A percentile compares a stretch with the other conserved stretches of the same genome.
Evolutionary conservation across 2,888 invertebrate species (phyloP).

Genomic region (Papilio protenor): DNA sequence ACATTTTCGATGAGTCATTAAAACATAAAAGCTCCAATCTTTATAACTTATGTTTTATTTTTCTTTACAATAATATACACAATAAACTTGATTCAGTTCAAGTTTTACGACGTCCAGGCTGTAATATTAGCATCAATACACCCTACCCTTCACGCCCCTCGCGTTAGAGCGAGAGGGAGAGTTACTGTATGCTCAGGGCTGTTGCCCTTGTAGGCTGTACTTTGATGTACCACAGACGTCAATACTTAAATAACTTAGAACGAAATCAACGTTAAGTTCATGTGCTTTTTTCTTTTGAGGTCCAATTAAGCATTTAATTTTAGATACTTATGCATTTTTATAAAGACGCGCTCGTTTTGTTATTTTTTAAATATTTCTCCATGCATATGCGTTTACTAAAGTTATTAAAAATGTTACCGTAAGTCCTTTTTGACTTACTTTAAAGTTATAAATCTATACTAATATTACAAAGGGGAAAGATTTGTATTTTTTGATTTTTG

Average conservation of each 20-base stretch:
- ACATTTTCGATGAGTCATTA: background rate
- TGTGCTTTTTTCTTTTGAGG: too few relatives aligned
- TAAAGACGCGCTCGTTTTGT: too few relatives aligned
- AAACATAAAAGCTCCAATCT: background rate
- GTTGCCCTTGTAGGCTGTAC: background rate
- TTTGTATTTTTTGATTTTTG: too few relatives aligned
- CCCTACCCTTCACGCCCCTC: background rate
- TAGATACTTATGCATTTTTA: too few relatives aligned
- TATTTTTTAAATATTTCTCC: too few relatives aligned
- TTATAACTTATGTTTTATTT: background rate
- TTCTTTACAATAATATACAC: background rate
- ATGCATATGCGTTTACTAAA: too few relatives aligned
- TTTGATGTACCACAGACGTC: background rate
- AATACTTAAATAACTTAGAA: background rate
- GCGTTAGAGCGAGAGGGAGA: background rate
- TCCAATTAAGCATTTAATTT: too few relatives aligned
- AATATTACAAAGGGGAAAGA: too few relatives aligned
- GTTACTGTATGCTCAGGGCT: background rate
- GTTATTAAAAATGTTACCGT: too few relatives aligned
- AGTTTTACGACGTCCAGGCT: background rate
- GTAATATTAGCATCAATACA: background rate
- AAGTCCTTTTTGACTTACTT: too few relatives aligned
- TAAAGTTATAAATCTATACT: background rate
- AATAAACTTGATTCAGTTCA: background rate
- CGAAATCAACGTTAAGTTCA: background rate